Evolutionary conservation across 2,113 vertebrate species (phyloP).

Genomic region (Hemicordylus capensis): DNA sequence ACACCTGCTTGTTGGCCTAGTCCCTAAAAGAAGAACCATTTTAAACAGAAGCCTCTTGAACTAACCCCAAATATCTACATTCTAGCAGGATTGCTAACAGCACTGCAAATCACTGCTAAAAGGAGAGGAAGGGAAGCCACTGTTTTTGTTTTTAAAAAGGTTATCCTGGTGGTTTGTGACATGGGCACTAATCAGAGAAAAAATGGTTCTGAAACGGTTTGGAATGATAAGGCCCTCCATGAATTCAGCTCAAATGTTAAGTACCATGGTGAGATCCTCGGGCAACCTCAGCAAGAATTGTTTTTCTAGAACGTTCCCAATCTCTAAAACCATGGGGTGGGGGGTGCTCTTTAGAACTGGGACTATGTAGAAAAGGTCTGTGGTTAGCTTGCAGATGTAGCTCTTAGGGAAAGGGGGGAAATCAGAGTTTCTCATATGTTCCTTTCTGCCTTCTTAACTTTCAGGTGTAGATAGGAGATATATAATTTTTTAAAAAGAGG

Average conservation of each 20-base stretch:
- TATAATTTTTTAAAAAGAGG: conserved; percentile 7
- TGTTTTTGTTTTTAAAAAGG: background rate
- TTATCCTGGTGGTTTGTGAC: conserved; percentile 12
- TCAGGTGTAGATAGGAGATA: rapidly evolving
- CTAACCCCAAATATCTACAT: rapidly evolving
- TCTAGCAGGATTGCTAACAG: conserved; percentile 8
- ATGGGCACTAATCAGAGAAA: conserved; percentile 1
- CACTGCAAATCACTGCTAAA: background rate
- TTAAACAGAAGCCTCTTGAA: background rate
- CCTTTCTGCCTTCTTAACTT: conserved; percentile 17
- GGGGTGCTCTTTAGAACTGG: background rate
- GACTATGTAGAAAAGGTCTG: background rate
- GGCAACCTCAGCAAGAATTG: conserved; percentile 32
- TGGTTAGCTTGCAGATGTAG: background rate
- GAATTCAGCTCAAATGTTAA: conserved; percentile 12
- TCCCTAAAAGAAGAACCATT: background rate
- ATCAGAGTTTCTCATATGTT: background rate
- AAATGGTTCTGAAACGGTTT: conserved; percentile 35
- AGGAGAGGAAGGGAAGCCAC: background rate
- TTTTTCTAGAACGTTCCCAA: conserved; percentile 48
- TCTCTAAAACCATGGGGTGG: background rate
- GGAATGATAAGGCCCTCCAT: conserved; percentile 27
- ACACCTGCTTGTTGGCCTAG: background rate
- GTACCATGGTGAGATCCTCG: conserved; percentile 26
- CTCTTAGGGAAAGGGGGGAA: background rate